A percentile compares a stretch with the other conserved stretches of the same genome.
Conservation (phyloP, 2,888 invertebrate genomes). For the Lapara coniferarum region DNA sequence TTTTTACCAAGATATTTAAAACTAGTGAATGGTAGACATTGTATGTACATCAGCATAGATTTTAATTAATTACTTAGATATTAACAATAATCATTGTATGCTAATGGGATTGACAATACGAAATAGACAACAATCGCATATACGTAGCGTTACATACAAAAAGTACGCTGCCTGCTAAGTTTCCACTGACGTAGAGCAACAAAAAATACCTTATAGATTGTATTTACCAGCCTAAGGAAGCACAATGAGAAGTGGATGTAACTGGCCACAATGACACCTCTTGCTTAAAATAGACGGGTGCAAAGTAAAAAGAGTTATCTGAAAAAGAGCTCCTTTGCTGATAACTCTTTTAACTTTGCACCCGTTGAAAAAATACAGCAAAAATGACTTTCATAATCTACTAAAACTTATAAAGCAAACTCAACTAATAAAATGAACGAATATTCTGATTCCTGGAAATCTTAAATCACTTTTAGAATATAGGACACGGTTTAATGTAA, state of each 20-base stretch:
- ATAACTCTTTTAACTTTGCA: too few relatives aligned
- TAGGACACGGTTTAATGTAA: not conserved
- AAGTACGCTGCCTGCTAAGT: not conserved
- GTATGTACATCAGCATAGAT: conserved; percentile 8
- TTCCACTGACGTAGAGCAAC: not conserved
- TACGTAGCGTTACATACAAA: not conserved
- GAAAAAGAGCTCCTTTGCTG: too few relatives aligned
- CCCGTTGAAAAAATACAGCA: too few relatives aligned
- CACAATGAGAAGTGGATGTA: too few relatives aligned
- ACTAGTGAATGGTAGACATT: not conserved
- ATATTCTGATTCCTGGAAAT: not conserved
- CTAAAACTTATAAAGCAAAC: too few relatives aligned
- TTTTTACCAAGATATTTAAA: not conserved
- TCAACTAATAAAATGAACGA: not conserved
- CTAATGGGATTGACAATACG: conserved; percentile 7
- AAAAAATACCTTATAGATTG: not conserved
- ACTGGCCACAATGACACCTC: too few relatives aligned
- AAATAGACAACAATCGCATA: conserved; percentile 15
- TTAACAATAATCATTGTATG: conserved; percentile 24
- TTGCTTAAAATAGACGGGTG: too few relatives aligned
- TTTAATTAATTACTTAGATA: conserved; percentile 22
- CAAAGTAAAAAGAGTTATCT: too few relatives aligned
- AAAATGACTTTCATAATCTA: too few relatives aligned
- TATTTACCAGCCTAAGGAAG: too few relatives aligned
- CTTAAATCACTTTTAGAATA: not conserved